Percentiles rank a stretch among this genome's conserved stretches.
Evolutionary conservation across 2,888 invertebrate genomes (phyloP).

Genomic region (Fragum whitleyi): DNA sequence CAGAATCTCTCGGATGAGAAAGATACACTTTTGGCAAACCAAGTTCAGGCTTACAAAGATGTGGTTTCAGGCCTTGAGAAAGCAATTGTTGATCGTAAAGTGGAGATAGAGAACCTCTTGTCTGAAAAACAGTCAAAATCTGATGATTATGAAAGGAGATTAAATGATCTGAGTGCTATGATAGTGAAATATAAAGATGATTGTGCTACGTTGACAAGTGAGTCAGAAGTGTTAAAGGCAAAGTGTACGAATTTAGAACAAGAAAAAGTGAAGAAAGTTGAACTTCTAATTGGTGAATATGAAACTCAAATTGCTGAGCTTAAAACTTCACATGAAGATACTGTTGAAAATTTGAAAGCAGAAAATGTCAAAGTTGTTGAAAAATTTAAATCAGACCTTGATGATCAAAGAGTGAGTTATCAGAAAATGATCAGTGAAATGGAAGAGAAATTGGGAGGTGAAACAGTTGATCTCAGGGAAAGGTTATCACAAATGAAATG

Average conservation of each 20-base stretch:
- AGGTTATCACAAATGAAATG: slow-evolving; percentile 63
- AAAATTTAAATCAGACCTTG: slow-evolving; percentile 33
- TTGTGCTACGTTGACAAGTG: slow-evolving; percentile 21
- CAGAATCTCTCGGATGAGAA: slow-evolving; percentile 64
- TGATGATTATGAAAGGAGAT: slow-evolving; percentile 24
- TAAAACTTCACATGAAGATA: slow-evolving; percentile 22
- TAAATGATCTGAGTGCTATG: slow-evolving; percentile 17
- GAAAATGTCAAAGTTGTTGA: slow-evolving; percentile 31
- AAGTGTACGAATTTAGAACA: slow-evolving; percentile 41
- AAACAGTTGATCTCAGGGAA: slow-evolving; percentile 42
- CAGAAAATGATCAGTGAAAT: slow-evolving; percentile 54
- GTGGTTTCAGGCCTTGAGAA: slow-evolving; percentile 62
- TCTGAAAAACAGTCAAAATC: slow-evolving; percentile 25
- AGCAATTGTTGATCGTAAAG: slow-evolving; percentile 56
- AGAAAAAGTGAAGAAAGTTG: slow-evolving; percentile 51
- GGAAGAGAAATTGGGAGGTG: slow-evolving; percentile 54
- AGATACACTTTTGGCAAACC: slow-evolving; percentile 60
- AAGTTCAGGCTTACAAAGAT: slow-evolving; percentile 62
- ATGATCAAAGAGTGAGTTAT: slow-evolving; percentile 54
- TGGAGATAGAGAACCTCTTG: slow-evolving; percentile 40
- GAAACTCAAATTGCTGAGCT: slow-evolving; percentile 31
- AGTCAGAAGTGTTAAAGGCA: slow-evolving; percentile 21
- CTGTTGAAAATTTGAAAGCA: slow-evolving; percentile 22
- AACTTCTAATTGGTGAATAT: slow-evolving; percentile 33
- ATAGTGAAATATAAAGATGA: slow-evolving; percentile 21